phyloP scores from a whole-genome alignment of 2,797 vertebrate genomes.

The Orestias chungarensis region DNA sequence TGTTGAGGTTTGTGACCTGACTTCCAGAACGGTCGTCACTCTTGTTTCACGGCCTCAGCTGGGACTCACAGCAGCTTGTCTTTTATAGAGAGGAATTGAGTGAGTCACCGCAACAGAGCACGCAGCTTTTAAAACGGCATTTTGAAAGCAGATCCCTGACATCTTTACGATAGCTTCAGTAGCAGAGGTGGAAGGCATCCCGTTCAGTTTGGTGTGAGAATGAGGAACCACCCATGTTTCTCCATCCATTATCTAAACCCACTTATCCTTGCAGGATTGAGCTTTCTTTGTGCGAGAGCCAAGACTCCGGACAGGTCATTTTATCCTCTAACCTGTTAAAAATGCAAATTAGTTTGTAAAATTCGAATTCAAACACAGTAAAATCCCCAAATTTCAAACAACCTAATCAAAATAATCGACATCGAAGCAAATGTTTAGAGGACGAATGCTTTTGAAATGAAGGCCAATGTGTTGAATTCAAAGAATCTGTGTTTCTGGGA shows the following conservation, averaged over 20 bases:
- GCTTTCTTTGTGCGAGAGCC: too few relatives aligned
- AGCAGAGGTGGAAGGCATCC: not conserved
- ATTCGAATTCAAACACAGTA: not conserved
- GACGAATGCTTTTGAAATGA: too few relatives aligned
- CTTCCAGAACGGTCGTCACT: conserved; percentile 22
- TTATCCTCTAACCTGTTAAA: too few relatives aligned
- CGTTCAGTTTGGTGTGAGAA: not conserved
- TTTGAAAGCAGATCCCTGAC: conserved; percentile 26
- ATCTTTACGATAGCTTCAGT: conserved; percentile 10
- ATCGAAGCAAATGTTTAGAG: not conserved
- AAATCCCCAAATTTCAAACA: not conserved
- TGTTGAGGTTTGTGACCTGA: not conserved
- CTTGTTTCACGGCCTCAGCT: conserved; percentile 10
- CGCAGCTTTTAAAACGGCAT: conserved; percentile 20
- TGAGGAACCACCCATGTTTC: not conserved
- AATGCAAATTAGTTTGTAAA: not conserved
- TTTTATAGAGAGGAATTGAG: conserved; percentile 22
- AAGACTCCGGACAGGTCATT: too few relatives aligned
- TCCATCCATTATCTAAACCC: too few relatives aligned
- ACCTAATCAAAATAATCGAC: not conserved
- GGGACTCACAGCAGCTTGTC: conserved; percentile 13
- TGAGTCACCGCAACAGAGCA: conserved; percentile 30
- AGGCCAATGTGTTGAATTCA: not conserved
- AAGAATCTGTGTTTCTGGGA: not conserved
- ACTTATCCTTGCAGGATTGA: too few relatives aligned